Evolutionary conservation across 35 echinoderm and acorn worm genomes (phyloP).

Genomic region (Hemicentrotus pulcherrimus): DNA sequence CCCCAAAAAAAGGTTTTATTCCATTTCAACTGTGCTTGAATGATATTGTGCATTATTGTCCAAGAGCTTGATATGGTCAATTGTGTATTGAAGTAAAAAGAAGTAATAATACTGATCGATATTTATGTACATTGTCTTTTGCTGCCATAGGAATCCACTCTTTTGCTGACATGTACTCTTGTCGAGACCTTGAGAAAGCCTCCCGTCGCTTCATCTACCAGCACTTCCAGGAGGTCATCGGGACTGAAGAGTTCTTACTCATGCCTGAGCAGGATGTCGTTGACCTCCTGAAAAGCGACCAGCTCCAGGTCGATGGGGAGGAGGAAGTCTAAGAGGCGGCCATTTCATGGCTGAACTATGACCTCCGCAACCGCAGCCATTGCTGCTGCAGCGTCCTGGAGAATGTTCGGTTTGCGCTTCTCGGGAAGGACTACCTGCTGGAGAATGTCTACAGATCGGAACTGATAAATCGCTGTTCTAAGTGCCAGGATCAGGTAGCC

Average conservation of each 20-base stretch:
- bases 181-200: constrained; percentile 83
- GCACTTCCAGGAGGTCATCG: constrained; percentile 94
- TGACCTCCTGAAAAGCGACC: constrained; percentile 81
- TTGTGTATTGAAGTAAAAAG: too few species aligned
- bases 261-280: constrained; percentile 90
- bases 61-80: too few species aligned
- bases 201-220: constrained; percentile 96
- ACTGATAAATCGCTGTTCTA: constrained; percentile 80
- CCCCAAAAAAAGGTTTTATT: too few species aligned
- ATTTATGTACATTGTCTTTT: neutral
- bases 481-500: constrained; percentile 76
- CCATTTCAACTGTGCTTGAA: too few species aligned
- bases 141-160: constrained; percentile 89
- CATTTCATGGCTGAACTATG: constrained; percentile 88
- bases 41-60: too few species aligned
- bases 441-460: constrained; percentile 89
- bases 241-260: constrained; percentile 95
- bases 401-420: constrained; percentile 83
- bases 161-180: constrained; percentile 99
- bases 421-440: constrained; percentile 87
- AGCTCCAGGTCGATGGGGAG: constrained; percentile 89
- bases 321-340: constrained; percentile 96
- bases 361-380: constrained; percentile 77
- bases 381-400: constrained; percentile 84
- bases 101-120: too few species aligned